Conservation (phyloP, 2,888 invertebrate species). For the Pseudococcus jackbeardsleyi region DNA sequence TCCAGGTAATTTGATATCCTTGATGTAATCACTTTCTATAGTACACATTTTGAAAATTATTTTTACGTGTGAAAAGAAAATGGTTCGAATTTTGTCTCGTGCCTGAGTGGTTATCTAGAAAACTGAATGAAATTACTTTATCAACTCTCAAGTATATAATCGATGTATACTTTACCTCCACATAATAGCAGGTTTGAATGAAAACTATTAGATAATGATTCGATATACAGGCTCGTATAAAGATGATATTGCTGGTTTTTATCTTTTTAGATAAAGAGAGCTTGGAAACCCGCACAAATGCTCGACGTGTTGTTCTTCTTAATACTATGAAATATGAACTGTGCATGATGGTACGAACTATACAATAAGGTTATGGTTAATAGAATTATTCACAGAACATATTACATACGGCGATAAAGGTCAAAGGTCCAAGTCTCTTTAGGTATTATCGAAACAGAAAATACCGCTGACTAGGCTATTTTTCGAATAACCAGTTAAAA, state of each 20-base stretch:
- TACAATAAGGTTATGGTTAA: background rate
- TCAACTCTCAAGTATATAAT: background rate
- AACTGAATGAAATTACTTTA: background rate
- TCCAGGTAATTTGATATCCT: too few relatives aligned
- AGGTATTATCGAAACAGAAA: background rate
- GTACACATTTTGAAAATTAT: background rate
- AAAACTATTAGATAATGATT: background rate
- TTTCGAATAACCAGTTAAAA: background rate
- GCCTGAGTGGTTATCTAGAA: background rate
- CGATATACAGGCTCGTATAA: background rate
- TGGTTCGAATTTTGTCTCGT: background rate
- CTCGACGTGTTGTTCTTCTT: background rate
- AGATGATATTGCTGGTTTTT: background rate
- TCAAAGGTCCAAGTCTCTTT: background rate
- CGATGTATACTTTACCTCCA: background rate
- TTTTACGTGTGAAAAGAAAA: background rate
- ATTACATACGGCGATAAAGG: background rate
- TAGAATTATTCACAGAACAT: background rate
- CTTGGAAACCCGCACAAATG: conserved; percentile 40
- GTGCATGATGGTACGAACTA: background rate
- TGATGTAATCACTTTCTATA: too few relatives aligned
- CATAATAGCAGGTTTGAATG: background rate
- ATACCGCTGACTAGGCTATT: background rate
- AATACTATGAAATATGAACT: conserved; percentile 46
- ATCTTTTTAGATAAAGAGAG: background rate